A percentile compares a stretch with the other conserved stretches of the same genome.
These are phyloP conservation scores for Sphaeramia orbicularis DNA, from an alignment of 2,797 vertebrate species.

Conservation along the genomic window DNA sequence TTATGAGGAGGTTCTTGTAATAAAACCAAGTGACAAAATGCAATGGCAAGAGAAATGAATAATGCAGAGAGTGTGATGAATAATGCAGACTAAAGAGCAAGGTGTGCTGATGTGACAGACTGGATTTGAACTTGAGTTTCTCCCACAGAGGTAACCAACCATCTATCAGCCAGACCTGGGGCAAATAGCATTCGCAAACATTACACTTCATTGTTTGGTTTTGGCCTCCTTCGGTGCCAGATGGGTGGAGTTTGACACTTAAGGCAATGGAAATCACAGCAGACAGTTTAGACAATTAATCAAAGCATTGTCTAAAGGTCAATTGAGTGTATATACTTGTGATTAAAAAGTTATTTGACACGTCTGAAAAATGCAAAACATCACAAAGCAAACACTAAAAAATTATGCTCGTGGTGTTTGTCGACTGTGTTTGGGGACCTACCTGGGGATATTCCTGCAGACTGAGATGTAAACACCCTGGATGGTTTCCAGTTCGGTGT, in stretches of 20 bases:
- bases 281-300: conserved; percentile 50
- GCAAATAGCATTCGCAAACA: conserved; percentile 72
- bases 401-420: background rate
- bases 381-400: conserved; percentile 14
- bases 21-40: conserved; percentile 60
- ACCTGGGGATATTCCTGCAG: background rate
- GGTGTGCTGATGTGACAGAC: conserved; percentile 60
- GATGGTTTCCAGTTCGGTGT: background rate
- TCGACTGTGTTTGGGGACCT: conserved; percentile 1
- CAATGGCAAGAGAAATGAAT: conserved; percentile 63
- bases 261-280: conserved; percentile 54
- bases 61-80: conserved; percentile 66
- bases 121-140: conserved; percentile 69
- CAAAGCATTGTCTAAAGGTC: conserved; percentile 28
- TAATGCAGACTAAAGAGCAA: conserved; percentile 68
- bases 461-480: conserved; percentile 25
- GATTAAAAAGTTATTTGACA: conserved; percentile 26
- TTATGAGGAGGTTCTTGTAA: conserved; percentile 37
- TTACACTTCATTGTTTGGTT: conserved; percentile 68
- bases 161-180: conserved; percentile 60
- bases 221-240: conserved; percentile 52
- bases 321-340: conserved; percentile 30
- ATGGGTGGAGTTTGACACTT: conserved; percentile 58
- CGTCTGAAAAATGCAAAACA: background rate
- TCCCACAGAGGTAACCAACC: conserved; percentile 61